Conservation (phyloP, 2,888 invertebrate species). For the Drosophila sordidapex region DNA sequence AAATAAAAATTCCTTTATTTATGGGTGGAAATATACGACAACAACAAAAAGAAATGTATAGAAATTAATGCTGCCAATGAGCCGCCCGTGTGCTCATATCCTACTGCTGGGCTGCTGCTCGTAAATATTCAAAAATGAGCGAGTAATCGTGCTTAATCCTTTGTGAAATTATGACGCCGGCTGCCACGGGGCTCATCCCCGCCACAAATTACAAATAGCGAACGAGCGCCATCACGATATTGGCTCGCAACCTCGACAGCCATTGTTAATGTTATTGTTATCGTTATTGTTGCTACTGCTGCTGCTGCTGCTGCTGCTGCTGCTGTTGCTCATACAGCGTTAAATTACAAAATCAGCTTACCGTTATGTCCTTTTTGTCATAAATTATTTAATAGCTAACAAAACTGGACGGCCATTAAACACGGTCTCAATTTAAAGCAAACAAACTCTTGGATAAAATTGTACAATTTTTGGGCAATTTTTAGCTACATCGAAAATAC, state of each 20-base stretch:
- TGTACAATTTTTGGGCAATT: conserved; percentile 7
- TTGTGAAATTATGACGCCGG: conserved; percentile 75
- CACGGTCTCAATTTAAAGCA: conserved; percentile 26
- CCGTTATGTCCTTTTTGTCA: conserved; percentile 40
- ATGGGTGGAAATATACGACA: conserved; percentile 21
- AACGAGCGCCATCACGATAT: conserved; percentile 57
- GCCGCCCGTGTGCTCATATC: conserved; percentile 45
- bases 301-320: conserved; percentile 3
- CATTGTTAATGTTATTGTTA: conserved; percentile 12
- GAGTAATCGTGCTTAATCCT: conserved; percentile 78
- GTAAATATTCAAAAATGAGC: conserved; percentile 78
- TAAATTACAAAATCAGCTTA: conserved; percentile 68
- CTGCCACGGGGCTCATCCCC: conserved; percentile 48
- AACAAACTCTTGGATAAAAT: conserved; percentile 27
- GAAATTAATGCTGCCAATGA: conserved; percentile 28
- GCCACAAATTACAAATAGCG: conserved; percentile 62
- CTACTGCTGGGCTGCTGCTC: conserved; percentile 55
- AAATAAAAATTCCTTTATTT: conserved; percentile 49
- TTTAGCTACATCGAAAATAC: conserved; percentile 28
- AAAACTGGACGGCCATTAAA: conserved; percentile 56
- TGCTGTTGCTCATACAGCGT: conserved; percentile 59
- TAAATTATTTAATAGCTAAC: conserved; percentile 67
- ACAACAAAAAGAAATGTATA: neutral
- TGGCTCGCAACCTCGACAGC: conserved; percentile 44
- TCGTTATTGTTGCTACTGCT: conserved; percentile 5